Percentiles rank a stretch among this genome's conserved stretches.
phyloP scores from a whole-genome alignment of 2,797 vertebrate species.

The Characodon lateralis region DNA sequence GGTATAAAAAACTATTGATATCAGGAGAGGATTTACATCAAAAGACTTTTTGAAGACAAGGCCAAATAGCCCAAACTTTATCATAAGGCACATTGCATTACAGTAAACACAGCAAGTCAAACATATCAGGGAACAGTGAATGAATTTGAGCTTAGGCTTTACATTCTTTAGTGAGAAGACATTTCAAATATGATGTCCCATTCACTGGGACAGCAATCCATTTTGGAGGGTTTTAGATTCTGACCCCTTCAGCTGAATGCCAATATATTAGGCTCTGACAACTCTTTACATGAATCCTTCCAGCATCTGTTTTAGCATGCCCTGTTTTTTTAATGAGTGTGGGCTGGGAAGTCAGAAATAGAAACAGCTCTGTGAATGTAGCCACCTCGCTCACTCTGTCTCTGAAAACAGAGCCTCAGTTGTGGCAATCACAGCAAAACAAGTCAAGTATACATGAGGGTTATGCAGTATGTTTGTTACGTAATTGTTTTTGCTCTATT shows the following conservation, averaged over 20 bases:
- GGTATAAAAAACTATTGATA: constrained; percentile 26
- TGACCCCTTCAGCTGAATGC: constrained; percentile 37
- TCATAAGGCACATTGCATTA: constrained; percentile 1
- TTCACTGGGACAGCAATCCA: background rate
- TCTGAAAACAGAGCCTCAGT: constrained; percentile 32
- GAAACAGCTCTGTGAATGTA: constrained; percentile 54
- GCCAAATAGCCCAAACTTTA: constrained; percentile 12
- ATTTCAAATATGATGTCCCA: background rate
- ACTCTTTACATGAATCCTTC: constrained; percentile 59
- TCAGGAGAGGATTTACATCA: constrained; percentile 8
- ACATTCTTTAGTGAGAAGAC: background rate
- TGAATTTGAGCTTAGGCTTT: background rate
- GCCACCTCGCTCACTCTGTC: constrained; percentile 17
- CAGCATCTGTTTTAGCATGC: constrained; percentile 60
- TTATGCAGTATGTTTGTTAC: constrained; percentile 40
- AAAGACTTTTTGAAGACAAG: background rate
- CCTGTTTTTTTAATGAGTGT: constrained; percentile 66
- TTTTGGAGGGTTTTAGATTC: constrained; percentile 34
- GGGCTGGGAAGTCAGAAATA: constrained; percentile 66
- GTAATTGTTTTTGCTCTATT: constrained; percentile 33
- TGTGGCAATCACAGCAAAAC: constrained; percentile 49
- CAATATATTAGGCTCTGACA: constrained; percentile 44
- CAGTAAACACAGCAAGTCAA: background rate
- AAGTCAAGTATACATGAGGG: constrained; percentile 21
- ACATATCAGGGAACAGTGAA: background rate